Evolutionary conservation across 2,797 vertebrate species (phyloP).

Genomic region (Onychomys torridus): DNA sequence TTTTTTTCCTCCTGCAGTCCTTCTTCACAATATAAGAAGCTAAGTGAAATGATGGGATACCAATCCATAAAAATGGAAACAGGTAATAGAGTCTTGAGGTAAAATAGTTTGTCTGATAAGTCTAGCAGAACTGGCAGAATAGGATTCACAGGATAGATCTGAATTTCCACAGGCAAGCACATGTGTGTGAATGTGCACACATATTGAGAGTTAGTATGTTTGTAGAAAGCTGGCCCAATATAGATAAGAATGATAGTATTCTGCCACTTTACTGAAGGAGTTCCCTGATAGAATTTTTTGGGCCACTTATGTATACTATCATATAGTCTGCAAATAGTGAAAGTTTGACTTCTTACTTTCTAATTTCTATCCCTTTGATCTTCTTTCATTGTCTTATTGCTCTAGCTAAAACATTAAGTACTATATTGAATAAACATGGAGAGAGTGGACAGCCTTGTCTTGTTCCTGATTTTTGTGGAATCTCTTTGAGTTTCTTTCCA

Average conservation of each 20-base stretch:
- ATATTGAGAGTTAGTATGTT: not conserved
- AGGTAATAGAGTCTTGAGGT: conserved; percentile 43
- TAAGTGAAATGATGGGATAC: not conserved
- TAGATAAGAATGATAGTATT: conserved; percentile 2
- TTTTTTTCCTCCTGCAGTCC: conserved; percentile 19
- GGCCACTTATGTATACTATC: too few species aligned
- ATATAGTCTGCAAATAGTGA: too few species aligned
- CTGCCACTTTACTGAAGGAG: too few species aligned
- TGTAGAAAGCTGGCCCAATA: conserved; percentile 24
- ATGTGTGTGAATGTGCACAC: not conserved
- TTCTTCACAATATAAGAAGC: conserved; percentile 31
- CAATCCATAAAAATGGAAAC: conserved; percentile 21
- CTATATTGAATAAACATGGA: too few species aligned
- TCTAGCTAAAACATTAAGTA: too few species aligned
- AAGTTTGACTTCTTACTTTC: too few species aligned
- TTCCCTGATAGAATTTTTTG: too few species aligned
- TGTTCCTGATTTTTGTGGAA: too few species aligned
- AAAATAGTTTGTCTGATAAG: conserved; percentile 53
- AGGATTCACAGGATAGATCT: not conserved
- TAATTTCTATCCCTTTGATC: too few species aligned
- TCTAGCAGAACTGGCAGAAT: not conserved
- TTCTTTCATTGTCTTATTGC: too few species aligned
- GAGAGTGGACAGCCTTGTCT: too few species aligned
- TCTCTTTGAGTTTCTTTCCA: too few species aligned
- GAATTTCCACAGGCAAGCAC: not conserved